A percentile compares a stretch with the other conserved stretches of the same genome.
Conservation (phyloP, 2,113 vertebrate species). For the Dasypus novemcinctus region DNA sequence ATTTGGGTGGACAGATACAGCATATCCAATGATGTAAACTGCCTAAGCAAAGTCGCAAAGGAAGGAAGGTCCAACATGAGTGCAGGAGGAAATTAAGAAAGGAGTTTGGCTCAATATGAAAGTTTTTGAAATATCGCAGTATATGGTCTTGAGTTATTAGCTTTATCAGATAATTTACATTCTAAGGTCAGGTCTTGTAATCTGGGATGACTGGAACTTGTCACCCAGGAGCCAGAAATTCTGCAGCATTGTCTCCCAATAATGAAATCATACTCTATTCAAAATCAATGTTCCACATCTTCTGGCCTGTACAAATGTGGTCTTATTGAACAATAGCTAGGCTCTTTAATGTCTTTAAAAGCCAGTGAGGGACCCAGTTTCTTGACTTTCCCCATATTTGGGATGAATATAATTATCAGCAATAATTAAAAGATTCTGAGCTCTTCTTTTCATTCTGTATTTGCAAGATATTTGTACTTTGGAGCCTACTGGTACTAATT, state of each 20-base stretch:
- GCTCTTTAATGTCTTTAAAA: constrained; percentile 38
- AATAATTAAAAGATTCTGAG: constrained; percentile 66
- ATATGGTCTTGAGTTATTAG: background rate
- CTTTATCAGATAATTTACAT: constrained; percentile 25
- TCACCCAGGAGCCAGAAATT: background rate
- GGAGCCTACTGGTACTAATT: constrained; percentile 68
- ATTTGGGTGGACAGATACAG: background rate
- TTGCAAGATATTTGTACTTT: constrained; percentile 67
- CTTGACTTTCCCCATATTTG: constrained; percentile 33
- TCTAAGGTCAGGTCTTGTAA: background rate
- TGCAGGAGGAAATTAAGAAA: background rate
- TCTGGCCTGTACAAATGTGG: background rate
- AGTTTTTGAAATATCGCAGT: constrained; percentile 9
- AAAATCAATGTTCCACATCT: background rate
- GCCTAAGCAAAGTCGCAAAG: background rate
- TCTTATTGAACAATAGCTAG: background rate
- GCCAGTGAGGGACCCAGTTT: background rate
- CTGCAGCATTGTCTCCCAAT: background rate
- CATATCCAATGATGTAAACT: background rate
- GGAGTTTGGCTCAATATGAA: background rate
- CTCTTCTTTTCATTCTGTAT: constrained; percentile 44
- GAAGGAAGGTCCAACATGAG: background rate
- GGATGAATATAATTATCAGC: constrained; percentile 49
- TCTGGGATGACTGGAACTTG: background rate
- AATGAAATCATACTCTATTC: background rate